Percentiles rank a stretch among this genome's conserved stretches.
phyloP scores from a whole-genome alignment of 2,888 invertebrate genomes.

The Mamestra brassicae region DNA sequence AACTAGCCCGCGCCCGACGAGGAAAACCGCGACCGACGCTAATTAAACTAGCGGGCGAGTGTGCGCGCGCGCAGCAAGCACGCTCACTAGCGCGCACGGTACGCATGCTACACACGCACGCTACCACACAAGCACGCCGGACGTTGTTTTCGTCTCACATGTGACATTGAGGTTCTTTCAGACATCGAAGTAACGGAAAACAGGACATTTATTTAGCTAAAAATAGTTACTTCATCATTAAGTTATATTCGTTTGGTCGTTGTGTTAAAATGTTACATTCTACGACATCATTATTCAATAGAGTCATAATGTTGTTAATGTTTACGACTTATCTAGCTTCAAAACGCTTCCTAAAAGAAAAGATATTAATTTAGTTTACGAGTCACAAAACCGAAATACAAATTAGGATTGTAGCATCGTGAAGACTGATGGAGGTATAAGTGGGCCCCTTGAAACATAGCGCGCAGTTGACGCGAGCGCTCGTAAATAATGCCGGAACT shows the following conservation, averaged over 20 bases:
- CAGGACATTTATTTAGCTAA: slow-evolving; percentile 25
- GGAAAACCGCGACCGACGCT: slow-evolving; percentile 63
- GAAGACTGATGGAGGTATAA: slow-evolving; percentile 83
- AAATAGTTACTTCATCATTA: slow-evolving; percentile 18
- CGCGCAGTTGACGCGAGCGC: slow-evolving; percentile 51
- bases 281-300: not conserved
- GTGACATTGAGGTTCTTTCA: slow-evolving; percentile 33
- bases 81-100: not conserved
- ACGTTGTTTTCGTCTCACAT: slow-evolving; percentile 43
- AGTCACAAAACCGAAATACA: slow-evolving; percentile 75
- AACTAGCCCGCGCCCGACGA: slow-evolving; percentile 9
- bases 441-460: slow-evolving; percentile 68
- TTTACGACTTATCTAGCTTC: slow-evolving; percentile 1
- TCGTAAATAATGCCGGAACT: slow-evolving; percentile 76
- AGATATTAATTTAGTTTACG: slow-evolving; percentile 78
- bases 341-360: slow-evolving; percentile 67
- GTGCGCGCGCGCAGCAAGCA: not conserved
- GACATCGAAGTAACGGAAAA: slow-evolving; percentile 45
- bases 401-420: slow-evolving; percentile 59
- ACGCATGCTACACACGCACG: not conserved
- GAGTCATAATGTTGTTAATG: slow-evolving; percentile 1
- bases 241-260: slow-evolving; percentile 7
- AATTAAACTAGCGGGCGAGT: slow-evolving; percentile 31
- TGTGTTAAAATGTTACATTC: slow-evolving; percentile 9
- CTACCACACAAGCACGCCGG: not conserved